A percentile compares a stretch with the other conserved stretches of the same genome.
phyloP scores from a whole-genome alignment of 2,797 vertebrate species.

The Chelonia mydas region DNA sequence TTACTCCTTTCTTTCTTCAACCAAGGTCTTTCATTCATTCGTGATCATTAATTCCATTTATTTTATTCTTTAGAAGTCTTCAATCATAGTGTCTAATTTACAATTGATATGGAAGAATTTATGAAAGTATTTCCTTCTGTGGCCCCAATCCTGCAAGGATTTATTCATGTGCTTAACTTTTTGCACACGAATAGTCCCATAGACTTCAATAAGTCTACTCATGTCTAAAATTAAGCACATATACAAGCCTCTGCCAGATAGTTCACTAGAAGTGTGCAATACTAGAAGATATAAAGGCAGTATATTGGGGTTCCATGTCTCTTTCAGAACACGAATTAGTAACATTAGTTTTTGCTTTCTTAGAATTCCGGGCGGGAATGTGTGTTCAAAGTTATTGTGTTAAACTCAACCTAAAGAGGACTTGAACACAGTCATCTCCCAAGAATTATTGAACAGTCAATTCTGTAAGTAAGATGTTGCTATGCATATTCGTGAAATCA shows the following conservation, averaged over 20 bases:
- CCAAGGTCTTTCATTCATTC: accelerated
- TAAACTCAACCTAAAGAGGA: background rate
- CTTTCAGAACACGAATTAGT: background rate
- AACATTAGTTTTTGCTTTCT: accelerated
- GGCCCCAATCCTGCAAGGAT: background rate
- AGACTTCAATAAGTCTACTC: accelerated
- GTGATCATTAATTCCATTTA: background rate
- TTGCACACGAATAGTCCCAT: background rate
- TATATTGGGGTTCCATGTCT: background rate
- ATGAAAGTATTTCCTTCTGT: background rate
- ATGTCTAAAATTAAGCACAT: accelerated
- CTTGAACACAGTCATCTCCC: background rate
- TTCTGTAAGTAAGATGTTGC: background rate
- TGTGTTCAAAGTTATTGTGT: background rate
- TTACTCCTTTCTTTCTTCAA: background rate
- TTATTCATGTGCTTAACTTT: background rate
- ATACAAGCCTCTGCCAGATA: accelerated
- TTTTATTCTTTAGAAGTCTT: background rate
- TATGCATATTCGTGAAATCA: background rate
- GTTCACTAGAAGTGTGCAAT: background rate
- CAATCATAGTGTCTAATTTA: background rate
- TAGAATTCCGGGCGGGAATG: background rate
- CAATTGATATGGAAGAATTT: background rate
- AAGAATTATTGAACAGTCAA: background rate
- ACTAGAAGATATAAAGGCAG: background rate